A percentile compares a stretch with the other conserved stretches of the same genome.
These are phyloP conservation scores for Uropetala carovei DNA, from an alignment of 2,888 invertebrate species.

Conservation along the genomic window DNA sequence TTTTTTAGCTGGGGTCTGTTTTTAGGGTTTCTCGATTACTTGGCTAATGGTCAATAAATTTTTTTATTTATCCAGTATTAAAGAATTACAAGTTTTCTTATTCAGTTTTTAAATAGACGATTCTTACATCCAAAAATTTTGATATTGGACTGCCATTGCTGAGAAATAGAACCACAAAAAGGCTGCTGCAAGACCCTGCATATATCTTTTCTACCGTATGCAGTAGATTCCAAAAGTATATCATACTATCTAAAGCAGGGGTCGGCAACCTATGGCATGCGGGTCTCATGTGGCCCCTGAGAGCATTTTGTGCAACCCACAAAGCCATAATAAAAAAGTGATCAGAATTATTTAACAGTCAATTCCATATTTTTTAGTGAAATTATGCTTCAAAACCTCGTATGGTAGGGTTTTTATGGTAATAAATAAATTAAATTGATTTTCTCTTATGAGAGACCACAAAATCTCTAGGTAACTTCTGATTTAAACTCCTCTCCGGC, in stretches of 20 bases:
- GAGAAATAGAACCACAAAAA: conserved; percentile 35
- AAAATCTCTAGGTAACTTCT: too few species aligned
- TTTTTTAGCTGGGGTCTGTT: conserved; percentile 34
- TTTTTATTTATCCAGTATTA: conserved; percentile 60
- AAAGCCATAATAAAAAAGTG: too few species aligned
- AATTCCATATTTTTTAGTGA: too few species aligned
- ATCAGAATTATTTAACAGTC: too few species aligned
- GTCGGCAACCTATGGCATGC: too few species aligned
- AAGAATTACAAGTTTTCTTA: not conserved
- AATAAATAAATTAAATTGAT: too few species aligned
- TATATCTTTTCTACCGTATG: conserved; percentile 50
- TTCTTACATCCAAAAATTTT: conserved; percentile 41
- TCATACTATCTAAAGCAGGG: conserved; percentile 22
- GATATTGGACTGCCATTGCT: conserved; percentile 52
- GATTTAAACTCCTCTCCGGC: too few species aligned
- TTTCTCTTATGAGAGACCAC: too few species aligned
- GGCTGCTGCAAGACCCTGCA: conserved; percentile 47
- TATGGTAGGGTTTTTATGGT: too few species aligned
- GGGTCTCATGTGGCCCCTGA: too few species aligned
- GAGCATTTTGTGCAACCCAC: too few species aligned
- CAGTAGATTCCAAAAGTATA: conserved; percentile 47
- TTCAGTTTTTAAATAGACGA: conserved; percentile 27
- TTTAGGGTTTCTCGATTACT: conserved; percentile 41
- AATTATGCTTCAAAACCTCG: too few species aligned
- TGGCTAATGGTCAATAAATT: conserved; percentile 32